These are phyloP conservation scores for Ellobius talpinus DNA, from an alignment of 2,113 vertebrate genomes.

Conservation along the genomic window DNA sequence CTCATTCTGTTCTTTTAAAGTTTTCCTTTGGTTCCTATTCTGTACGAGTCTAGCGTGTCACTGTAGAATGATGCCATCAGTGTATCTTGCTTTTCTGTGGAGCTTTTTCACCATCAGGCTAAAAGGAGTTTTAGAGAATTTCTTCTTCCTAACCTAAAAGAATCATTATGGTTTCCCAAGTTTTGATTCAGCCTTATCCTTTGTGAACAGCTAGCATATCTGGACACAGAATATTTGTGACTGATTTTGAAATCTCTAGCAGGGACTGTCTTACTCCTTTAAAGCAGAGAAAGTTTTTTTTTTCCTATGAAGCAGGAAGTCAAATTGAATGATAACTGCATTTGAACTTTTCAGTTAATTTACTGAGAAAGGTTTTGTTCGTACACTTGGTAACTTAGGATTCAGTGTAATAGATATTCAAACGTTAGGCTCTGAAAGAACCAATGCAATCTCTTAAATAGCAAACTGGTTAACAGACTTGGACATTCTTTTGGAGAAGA, in stretches of 20 bases:
- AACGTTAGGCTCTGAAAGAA: not conserved
- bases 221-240: not conserved
- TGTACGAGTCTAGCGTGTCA: not conserved
- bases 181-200: conserved; percentile 37
- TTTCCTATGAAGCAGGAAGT: not conserved
- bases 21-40: conserved; percentile 56
- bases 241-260: not conserved
- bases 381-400: not conserved
- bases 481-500: not conserved
- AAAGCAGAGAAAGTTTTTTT: not conserved
- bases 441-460: not conserved
- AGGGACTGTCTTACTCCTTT: not conserved
- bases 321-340: not conserved
- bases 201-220: not conserved
- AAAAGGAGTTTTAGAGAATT: not conserved
- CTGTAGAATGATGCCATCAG: conserved; percentile 21
- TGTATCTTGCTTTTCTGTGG: conserved; percentile 47
- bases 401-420: not conserved
- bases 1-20: conserved; percentile 65
- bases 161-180: not conserved
- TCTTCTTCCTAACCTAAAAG: conserved; percentile 21
- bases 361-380: not conserved
- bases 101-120: conserved; percentile 34
- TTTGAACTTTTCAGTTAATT: not conserved
- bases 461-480: not conserved